These are phyloP conservation scores for Actinia tenebrosa DNA, from an alignment of 64 coral and sea anemone species.

Conservation along the genomic window DNA sequence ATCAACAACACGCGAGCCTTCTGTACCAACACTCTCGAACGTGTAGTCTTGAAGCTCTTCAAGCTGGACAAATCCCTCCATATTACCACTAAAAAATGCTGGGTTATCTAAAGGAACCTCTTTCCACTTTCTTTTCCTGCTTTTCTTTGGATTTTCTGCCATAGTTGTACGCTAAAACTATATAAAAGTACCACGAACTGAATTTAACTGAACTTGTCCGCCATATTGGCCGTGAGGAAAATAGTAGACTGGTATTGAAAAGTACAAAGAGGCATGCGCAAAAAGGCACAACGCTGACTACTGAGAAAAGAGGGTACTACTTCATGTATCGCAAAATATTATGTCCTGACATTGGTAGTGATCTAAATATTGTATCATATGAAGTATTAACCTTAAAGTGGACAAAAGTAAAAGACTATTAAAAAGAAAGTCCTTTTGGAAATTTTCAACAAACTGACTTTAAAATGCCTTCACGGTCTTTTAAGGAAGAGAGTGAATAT, in stretches of 20 bases:
- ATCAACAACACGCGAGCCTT: background rate
- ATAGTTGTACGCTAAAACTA: background rate
- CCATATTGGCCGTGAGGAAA: slow-evolving; percentile 28
- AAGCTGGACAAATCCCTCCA: slow-evolving; percentile 92
- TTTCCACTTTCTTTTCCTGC: slow-evolving; percentile 74
- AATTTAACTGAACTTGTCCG: background rate
- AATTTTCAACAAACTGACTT: background rate
- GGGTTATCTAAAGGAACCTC: slow-evolving; percentile 61
- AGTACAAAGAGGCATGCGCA: background rate
- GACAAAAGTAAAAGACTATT: background rate
- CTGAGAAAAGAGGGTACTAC: no score
- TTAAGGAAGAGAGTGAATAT: slow-evolving; percentile 69
- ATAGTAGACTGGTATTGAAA: background rate
- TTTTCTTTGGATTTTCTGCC: slow-evolving; percentile 34
- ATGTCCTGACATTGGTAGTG: no score
- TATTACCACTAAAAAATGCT: slow-evolving; percentile 63
- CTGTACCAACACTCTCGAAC: slow-evolving; percentile 35
- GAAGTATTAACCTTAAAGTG: background rate
- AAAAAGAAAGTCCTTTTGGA: background rate
- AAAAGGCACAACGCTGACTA: background rate
- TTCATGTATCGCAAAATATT: no score
- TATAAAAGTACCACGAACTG: background rate
- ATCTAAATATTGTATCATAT: no score
- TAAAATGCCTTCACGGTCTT: slow-evolving; percentile 33
- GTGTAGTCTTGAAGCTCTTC: slow-evolving; percentile 70